A percentile compares a stretch with the other conserved stretches of the same genome.
phyloP scores from a whole-genome alignment of 23 tunicate genomes.

The Halocynthia roretzi region DNA sequence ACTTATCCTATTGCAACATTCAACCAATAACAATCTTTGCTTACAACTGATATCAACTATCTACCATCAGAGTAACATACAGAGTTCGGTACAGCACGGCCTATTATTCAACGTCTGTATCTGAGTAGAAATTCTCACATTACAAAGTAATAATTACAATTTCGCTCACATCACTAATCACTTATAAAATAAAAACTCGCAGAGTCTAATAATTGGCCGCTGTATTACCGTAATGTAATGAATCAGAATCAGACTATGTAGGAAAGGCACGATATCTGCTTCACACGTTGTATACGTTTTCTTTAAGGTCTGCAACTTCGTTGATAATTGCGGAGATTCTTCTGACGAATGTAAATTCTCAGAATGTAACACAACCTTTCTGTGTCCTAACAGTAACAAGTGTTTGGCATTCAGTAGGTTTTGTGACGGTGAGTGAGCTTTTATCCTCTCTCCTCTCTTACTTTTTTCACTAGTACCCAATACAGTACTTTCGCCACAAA shows the following conservation, averaged over 20 bases:
- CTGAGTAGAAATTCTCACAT: no score
- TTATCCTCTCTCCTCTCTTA: neutral
- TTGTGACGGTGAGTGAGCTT: slow-evolving; percentile 62
- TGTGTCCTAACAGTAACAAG: slow-evolving; percentile 33
- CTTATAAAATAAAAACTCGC: neutral
- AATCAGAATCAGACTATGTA: no score
- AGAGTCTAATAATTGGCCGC: no score
- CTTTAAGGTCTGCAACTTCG: slow-evolving; percentile 47
- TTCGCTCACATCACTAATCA: neutral
- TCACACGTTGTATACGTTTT: neutral
- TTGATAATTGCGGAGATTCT: slow-evolving; percentile 56
- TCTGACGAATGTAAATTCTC: slow-evolving; percentile 52
- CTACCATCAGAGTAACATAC: no score
- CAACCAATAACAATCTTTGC: no score
- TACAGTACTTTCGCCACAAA: neutral
- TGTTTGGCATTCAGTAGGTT: slow-evolving; percentile 65
- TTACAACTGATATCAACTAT: no score
- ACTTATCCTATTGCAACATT: no score
- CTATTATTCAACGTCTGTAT: no score
- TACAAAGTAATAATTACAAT: neutral
- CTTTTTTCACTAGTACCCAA: neutral
- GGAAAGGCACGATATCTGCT: no score
- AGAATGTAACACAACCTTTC: slow-evolving; percentile 36
- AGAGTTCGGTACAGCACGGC: no score
- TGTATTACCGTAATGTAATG: no score